Base-by-base conservation (phyloP, 2,797 vertebrate genomes). In the Paguma larvata region DNA sequence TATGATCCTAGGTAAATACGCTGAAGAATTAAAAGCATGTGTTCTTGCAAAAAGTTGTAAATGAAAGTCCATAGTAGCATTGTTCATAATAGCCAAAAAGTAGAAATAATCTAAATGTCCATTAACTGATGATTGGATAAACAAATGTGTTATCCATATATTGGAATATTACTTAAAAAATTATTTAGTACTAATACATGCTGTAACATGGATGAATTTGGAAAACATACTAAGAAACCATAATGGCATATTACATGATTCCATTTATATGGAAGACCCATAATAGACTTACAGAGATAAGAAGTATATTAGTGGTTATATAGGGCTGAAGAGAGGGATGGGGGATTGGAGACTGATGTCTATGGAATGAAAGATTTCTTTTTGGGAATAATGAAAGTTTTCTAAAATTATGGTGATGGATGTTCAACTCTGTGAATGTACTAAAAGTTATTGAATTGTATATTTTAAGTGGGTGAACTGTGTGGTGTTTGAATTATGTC, bases 1-100 rank as follows among this genome's bases (percentile, higher is more conserved):
- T 80, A 25, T 16, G 41, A 25, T 70, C 3, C 62, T 21, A 51
- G 38, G 3, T 48, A 10, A 62, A 53, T 70, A 27, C 46, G 2
- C 11, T 12, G 38, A 79, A 84, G 44, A 89, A 72, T 11, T 67
- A 32, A 86, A 91, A 93, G 23, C 0, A 7, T 70, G 3, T 27
- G 9, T 41, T 13, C 32, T 86, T 16, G 44, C n/a, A 68, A 85
- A 85, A 89, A 75, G 3, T 46, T 77, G 5, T 21, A 51, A 32
- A 11, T 12, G 14, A 86, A 34, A 77, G 18, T 87, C 82, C n/a
- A 77, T 23, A 63, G 65, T 14, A 75, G 12, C 6, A 41, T 67
- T 85, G n/a, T 80, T 95, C 51, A 15, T 93, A 92, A 80, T 62
- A 91, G n/a, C 14, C 48, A 38, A 46, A 79, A 84, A 51, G 12